Percentiles rank a stretch among this genome's conserved stretches.
phyloP scores from a whole-genome alignment of 1,140 invertebrate genomes.

The Littorina saxatilis region DNA sequence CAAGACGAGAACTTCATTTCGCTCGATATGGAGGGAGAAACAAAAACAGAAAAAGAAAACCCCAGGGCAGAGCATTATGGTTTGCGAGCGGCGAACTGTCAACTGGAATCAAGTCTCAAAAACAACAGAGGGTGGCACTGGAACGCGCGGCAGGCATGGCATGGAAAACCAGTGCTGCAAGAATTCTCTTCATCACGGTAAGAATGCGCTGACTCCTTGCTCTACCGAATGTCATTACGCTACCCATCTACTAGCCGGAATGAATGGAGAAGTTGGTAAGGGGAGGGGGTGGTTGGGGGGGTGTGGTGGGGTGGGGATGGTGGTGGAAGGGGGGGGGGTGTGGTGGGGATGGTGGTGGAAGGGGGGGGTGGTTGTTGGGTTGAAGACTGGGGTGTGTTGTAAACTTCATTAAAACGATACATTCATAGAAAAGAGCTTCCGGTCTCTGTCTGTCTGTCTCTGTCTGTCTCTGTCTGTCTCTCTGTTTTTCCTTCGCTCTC shows the following conservation, averaged over 20 bases:
- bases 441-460: no score
- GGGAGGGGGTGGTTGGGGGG: background rate
- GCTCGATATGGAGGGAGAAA: background rate
- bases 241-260: background rate
- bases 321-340: background rate
- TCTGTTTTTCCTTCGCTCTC: no score
- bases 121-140: conserved; percentile 9
- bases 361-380: background rate
- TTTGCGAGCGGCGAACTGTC: background rate
- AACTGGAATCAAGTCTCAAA: conserved; percentile 19
- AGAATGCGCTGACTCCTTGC: conserved; percentile 15
- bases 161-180: background rate
- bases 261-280: background rate
- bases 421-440: no score
- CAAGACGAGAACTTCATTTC: background rate
- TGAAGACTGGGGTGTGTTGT: background rate
- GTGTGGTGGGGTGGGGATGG: background rate
- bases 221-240: background rate
- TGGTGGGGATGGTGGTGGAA: background rate
- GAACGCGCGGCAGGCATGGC: background rate
- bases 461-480: no score
- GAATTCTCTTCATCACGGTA: background rate
- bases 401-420: no score
- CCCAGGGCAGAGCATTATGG: background rate
- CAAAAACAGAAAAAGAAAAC: no score